A percentile compares a stretch with the other conserved stretches of the same genome.
Conservation (phyloP, 2,797 vertebrate species). For the Apogon talboti region DNA sequence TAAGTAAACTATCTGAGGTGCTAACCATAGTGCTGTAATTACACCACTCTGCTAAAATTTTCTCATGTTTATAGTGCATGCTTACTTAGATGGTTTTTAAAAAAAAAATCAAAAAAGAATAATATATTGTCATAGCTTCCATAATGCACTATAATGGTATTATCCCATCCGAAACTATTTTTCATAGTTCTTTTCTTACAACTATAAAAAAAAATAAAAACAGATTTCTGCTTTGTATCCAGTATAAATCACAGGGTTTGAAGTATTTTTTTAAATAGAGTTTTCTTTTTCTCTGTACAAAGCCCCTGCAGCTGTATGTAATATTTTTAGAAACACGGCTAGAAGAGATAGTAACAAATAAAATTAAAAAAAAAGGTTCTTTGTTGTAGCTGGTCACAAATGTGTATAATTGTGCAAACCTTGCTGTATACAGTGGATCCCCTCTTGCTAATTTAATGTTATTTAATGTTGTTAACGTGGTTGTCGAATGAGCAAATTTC, state of each 20-base stretch:
- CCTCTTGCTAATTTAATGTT: constrained; percentile 86
- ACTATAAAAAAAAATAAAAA: constrained; percentile 31
- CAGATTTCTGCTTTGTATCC: constrained; percentile 54
- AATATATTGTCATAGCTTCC: constrained; percentile 59
- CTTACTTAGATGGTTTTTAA: constrained; percentile 54
- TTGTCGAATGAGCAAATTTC: constrained; percentile 76
- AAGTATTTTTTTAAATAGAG: constrained; percentile 56
- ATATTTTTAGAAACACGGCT: constrained; percentile 73
- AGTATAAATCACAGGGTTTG: constrained; percentile 67
- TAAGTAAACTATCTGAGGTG: constrained; percentile 71
- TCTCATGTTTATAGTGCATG: constrained; percentile 69
- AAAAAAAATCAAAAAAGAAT: constrained; percentile 34
- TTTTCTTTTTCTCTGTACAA: constrained; percentile 75
- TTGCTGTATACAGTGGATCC: constrained; percentile 81
- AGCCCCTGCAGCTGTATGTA: constrained; percentile 80
- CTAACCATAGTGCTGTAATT: constrained; percentile 75
- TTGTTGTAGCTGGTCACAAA: constrained; percentile 80
- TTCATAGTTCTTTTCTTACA: constrained; percentile 56
- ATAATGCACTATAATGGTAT: constrained; percentile 54
- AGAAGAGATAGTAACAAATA: constrained; percentile 75
- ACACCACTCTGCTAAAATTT: constrained; percentile 76
- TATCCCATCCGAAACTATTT: constrained; percentile 28
- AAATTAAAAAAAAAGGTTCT: constrained; percentile 67
- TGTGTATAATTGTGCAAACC: constrained; percentile 84
- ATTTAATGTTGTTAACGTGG: constrained; percentile 85